Conservation (phyloP, 2,113 vertebrate species). For the Vicugna pacos region DNA sequence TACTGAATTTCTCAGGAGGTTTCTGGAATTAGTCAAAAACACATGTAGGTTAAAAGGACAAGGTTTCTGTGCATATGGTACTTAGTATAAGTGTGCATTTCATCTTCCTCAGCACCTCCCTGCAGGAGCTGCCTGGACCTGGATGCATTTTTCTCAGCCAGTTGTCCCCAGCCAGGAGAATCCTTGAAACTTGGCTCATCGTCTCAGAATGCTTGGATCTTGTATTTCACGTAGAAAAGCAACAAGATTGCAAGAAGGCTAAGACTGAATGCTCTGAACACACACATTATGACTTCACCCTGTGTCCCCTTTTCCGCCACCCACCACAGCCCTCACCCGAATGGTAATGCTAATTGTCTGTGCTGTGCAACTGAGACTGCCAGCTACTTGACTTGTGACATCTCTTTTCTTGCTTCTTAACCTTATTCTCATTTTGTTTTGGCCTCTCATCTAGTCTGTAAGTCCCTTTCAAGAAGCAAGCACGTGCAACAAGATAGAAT, state of each 20-base stretch:
- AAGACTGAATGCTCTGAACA: conserved; percentile 21
- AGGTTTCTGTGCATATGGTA: not conserved
- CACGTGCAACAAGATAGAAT: not conserved
- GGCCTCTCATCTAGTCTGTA: not conserved
- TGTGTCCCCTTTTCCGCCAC: not conserved
- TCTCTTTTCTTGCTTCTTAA: conserved; percentile 6
- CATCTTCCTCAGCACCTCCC: not conserved
- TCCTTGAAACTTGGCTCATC: conserved; percentile 60
- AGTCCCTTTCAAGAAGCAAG: not conserved
- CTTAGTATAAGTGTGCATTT: conserved; percentile 9
- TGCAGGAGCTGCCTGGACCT: conserved; percentile 50
- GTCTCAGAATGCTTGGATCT: conserved; percentile 59
- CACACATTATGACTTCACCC: not conserved
- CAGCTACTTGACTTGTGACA: not conserved
- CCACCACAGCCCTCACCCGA: not conserved
- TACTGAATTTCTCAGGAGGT: not conserved
- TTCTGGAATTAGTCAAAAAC: conserved; percentile 45
- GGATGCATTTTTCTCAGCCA: conserved; percentile 69
- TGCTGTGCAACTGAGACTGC: not conserved
- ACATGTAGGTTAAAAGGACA: conserved; percentile 34
- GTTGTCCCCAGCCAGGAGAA: conserved; percentile 63
- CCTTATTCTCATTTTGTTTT: not conserved
- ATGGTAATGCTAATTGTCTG: not conserved
- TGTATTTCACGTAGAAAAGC: conserved; percentile 68
- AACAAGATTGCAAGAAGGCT: conserved; percentile 20